phyloP scores from a whole-genome alignment of 2,113 vertebrate species.

The Syrrhaptes paradoxus region DNA sequence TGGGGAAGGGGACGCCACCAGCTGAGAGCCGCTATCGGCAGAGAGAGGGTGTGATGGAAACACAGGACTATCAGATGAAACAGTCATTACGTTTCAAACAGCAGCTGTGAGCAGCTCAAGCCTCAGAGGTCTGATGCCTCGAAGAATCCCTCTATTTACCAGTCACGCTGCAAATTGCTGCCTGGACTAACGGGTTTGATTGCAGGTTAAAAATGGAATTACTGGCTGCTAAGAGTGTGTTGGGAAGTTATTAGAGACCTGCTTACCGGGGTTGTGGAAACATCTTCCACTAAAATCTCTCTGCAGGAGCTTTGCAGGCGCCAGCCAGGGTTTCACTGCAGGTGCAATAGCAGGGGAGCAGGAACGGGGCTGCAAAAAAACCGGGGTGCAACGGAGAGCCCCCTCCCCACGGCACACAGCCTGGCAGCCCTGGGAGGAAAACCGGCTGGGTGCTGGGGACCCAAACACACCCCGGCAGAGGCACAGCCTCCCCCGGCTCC shows the following conservation, averaged over 20 bases:
- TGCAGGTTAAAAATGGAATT: neutral
- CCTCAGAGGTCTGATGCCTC: neutral
- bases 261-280: neutral
- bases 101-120: neutral
- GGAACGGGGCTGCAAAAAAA: neutral
- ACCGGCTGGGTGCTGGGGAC: neutral
- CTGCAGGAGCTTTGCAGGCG: neutral
- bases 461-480: neutral
- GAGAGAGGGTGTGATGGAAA: neutral
- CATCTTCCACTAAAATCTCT: neutral
- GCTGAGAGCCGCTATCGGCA: neutral
- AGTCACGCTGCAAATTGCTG: neutral
- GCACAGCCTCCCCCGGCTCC: neutral
- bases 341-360: neutral
- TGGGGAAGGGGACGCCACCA: accelerated
- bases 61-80: neutral
- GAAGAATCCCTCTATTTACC: neutral
- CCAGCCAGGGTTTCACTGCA: neutral
- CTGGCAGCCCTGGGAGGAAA: neutral
- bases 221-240: neutral
- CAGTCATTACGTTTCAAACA: neutral
- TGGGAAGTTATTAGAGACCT: neutral
- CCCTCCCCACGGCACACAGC: neutral
- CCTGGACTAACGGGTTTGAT: neutral
- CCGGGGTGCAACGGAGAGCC: neutral